Conservation (phyloP, 2,113 vertebrate species). For the Protomyctophum bolini region DNA sequence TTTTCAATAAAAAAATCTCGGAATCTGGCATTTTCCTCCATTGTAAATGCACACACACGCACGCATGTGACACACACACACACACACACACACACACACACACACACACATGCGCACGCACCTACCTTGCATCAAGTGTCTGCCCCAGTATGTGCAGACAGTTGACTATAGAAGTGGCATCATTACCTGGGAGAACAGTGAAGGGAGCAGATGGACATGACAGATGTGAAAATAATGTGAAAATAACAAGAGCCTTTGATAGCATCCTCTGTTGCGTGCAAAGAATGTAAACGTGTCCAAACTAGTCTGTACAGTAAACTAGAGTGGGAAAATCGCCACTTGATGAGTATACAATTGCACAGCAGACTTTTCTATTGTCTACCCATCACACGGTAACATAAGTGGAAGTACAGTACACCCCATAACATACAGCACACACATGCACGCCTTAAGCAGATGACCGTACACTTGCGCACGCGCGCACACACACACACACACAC, state of each 20-base stretch:
- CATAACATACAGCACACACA: too few species aligned
- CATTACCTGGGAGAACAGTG: conserved; percentile 82
- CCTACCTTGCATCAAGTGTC: conserved; percentile 93
- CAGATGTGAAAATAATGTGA: not conserved
- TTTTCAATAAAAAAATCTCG: too few species aligned
- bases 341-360: too few species aligned
- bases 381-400: too few species aligned
- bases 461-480: not conserved
- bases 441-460: not conserved
- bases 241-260: too few species aligned
- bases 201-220: not conserved
- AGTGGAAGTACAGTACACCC: too few species aligned
- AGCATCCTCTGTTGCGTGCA: too few species aligned
- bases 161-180: conserved; percentile 95
- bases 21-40: too few species aligned
- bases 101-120: not conserved
- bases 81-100: conserved; percentile 1
- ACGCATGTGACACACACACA: conserved; percentile 1
- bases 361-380: too few species aligned
- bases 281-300: too few species aligned
- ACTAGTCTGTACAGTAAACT: too few species aligned
- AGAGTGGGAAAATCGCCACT: too few species aligned
- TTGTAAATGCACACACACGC: not conserved
- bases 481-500: conserved; percentile 17
- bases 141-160: conserved; percentile 97